A percentile compares a stretch with the other conserved stretches of the same genome.
Evolutionary conservation across 2,113 vertebrate genomes (phyloP).

Genomic region (Megaleporinus macrocephalus): DNA sequence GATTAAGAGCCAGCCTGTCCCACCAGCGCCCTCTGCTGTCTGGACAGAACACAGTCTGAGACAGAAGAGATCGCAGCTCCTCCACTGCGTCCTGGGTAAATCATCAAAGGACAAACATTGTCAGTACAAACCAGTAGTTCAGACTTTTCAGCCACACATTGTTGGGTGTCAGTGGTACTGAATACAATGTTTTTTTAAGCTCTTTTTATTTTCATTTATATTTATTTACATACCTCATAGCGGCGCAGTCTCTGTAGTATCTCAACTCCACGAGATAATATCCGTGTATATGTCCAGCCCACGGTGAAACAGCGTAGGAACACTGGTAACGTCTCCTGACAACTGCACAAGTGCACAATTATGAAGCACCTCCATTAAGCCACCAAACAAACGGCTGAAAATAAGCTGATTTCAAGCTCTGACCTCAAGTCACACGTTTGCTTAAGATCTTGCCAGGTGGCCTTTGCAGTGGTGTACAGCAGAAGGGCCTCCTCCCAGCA

Average conservation of each 20-base stretch:
- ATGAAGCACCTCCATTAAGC: not conserved
- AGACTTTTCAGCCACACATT: too few relatives aligned
- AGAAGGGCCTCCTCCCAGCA: conserved; percentile 85
- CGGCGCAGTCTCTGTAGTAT: conserved; percentile 87
- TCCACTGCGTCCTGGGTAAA: conserved; percentile 84
- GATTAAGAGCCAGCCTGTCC: conserved; percentile 93
- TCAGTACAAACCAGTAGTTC: not conserved
- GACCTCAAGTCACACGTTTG: conserved; percentile 83
- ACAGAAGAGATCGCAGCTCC: conserved; percentile 83
- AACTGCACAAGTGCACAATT: conserved; percentile 66
- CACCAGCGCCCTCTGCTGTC: conserved; percentile 95
- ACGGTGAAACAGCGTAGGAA: conserved; percentile 89
- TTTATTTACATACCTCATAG: conserved; percentile 81
- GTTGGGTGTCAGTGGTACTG: too few relatives aligned
- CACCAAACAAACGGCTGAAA: conserved; percentile 2
- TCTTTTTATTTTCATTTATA: too few relatives aligned
- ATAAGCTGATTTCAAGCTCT: not conserved
- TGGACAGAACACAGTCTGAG: conserved; percentile 85
- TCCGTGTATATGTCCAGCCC: conserved; percentile 82
- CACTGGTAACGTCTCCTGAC: conserved; percentile 81
- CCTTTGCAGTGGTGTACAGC: conserved; percentile 79
- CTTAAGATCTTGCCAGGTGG: conserved; percentile 79
- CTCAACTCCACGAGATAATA: conserved; percentile 89
- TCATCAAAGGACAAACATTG: not conserved
- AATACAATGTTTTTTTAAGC: too few relatives aligned